phyloP scores from a whole-genome alignment of 2,888 invertebrate species.

The Agrilus cyanescens region DNA sequence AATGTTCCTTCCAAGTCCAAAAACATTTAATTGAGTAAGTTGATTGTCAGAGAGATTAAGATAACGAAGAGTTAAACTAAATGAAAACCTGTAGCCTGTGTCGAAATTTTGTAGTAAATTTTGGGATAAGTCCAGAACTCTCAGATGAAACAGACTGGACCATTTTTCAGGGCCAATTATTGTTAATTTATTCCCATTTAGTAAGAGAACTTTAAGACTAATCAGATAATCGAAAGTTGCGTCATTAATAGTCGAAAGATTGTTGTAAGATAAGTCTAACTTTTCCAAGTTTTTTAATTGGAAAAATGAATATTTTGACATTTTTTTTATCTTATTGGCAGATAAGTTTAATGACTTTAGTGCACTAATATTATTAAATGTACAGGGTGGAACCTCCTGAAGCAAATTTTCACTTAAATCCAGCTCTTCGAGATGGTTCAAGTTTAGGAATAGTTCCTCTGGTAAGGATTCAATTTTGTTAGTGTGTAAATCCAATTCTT shows the following conservation, averaged over 20 bases:
- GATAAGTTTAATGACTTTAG: constrained; percentile 16
- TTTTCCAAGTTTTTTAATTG: constrained; percentile 11
- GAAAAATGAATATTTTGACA: constrained; percentile 11
- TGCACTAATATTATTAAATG: constrained; percentile 10
- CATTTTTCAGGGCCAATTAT: constrained; percentile 17
- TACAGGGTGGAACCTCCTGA: constrained; percentile 9
- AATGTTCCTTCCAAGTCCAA: constrained; percentile 13
- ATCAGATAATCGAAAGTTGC: constrained; percentile 12
- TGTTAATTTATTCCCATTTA: constrained; percentile 18
- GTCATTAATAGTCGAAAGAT: constrained; percentile 8
- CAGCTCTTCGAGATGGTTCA: constrained; percentile 13
- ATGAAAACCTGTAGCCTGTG: constrained; percentile 15
- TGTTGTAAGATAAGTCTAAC: constrained; percentile 17
- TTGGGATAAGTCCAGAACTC: constrained; percentile 12
- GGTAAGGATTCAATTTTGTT: constrained; percentile 21
- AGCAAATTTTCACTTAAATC: constrained; percentile 19
- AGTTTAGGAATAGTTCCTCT: constrained; percentile 13
- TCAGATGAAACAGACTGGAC: constrained; percentile 14
- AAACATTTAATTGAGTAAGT: constrained; percentile 17
- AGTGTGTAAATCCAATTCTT: constrained; percentile 19
- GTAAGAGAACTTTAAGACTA: constrained; percentile 15
- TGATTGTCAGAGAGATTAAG: constrained; percentile 22
- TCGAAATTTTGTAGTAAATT: constrained; percentile 17
- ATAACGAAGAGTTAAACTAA: constrained; percentile 12
- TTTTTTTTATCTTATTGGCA: constrained; percentile 12